Evolutionary conservation across 2,888 invertebrate species (phyloP), one percentile per base, ranked within the genome.

Genomic region (Stenolophus ochropezus): DNA sequence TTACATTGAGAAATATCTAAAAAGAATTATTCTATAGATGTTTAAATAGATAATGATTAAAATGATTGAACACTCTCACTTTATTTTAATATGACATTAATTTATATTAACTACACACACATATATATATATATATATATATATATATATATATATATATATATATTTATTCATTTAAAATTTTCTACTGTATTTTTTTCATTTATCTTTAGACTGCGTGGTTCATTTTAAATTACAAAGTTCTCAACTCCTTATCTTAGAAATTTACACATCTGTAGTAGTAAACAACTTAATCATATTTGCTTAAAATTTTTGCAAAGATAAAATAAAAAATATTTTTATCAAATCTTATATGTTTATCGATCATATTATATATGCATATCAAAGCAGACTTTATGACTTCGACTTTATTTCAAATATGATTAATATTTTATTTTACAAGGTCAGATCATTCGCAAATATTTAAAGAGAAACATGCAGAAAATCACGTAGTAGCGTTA

Each of bases 401-500:
- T 21, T n/a, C 25, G 11, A 25, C 4, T 20, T 56, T 56, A 21
- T 56, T 56, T 56, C n/a, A 25, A 61, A 61, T 61, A 61, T 61
- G 61, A 61, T 61, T 61, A 56, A 27, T 61, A 14, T 61, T 42
- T n/a, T 11, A 61, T 8, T 61, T 1, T 14, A 61, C 61, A 61
- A 61, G 61, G 61, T 61, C 27, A 14, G 14, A 61, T 23, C 5
- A 61, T 61, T 27, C 23, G 61, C 61, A 61, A 61, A 71, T 71
- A 42, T 71, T 18, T 42, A 6, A 14, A 6, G 18, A 11, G 8
- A 42, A 71, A 71, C 71, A 42, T 71, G 71, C 71, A 42, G 33
- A 42, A 71, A 71, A 71, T 42, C 71, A 71, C 71, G 71, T 71
- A 33, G 71, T 11, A 71, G 56, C 2, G 2, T 8, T 56, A 11